These are phyloP conservation scores for Synanthedon myopaeformis DNA, from an alignment of 2,888 invertebrate genomes.

Conservation along the genomic window DNA sequence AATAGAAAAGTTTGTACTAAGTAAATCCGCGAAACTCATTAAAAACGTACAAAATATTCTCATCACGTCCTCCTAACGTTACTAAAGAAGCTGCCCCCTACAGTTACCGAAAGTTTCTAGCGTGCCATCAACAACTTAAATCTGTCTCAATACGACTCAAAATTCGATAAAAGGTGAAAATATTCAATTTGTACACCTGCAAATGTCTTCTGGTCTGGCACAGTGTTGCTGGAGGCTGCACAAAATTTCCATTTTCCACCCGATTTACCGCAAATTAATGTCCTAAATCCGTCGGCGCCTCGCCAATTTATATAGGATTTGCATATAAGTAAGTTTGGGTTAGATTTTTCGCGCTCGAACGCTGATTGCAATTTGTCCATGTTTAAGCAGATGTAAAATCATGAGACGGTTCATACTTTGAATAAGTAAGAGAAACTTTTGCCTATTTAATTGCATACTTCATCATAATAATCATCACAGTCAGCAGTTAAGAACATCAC, in stretches of 20 bases:
- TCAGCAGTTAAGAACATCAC: no score
- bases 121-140: slow-evolving; percentile 3
- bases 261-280: slow-evolving; percentile 69
- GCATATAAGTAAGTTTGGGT: slow-evolving; percentile 42
- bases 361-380: slow-evolving; percentile 28
- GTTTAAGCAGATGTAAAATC: neutral
- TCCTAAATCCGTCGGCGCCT: slow-evolving; percentile 55
- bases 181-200: slow-evolving; percentile 9
- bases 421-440: no score
- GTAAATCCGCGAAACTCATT: slow-evolving; percentile 28
- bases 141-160: neutral
- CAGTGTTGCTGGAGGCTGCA: slow-evolving; percentile 54
- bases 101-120: slow-evolving; percentile 10
- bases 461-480: no score
- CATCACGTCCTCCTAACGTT: slow-evolving; percentile 28
- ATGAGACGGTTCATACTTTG: neutral
- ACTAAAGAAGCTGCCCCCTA: slow-evolving; percentile 5
- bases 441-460: no score
- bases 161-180: neutral
- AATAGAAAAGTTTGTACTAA: neutral
- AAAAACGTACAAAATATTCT: slow-evolving; percentile 41
- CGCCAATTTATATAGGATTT: slow-evolving; percentile 59
- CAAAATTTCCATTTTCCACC: slow-evolving; percentile 68
- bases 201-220: slow-evolving; percentile 9
- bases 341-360: slow-evolving; percentile 29